Conservation (phyloP, 2,888 invertebrate species). For the Andrena hattorfiana region DNA sequence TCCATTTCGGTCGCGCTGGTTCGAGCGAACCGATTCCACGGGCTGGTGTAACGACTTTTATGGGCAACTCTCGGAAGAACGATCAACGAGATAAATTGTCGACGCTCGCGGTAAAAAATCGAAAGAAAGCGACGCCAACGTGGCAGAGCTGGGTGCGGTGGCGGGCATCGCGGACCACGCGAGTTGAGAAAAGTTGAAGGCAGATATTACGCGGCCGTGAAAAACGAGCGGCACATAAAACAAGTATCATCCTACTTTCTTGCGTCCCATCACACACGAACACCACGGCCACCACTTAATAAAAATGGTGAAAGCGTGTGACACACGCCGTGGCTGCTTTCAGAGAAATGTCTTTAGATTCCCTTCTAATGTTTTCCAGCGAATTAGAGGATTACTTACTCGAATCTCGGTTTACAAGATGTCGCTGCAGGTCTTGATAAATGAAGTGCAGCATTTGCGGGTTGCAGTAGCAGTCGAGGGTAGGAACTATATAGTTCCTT, state of each 20-base stretch:
- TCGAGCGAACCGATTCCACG: slow-evolving; percentile 55
- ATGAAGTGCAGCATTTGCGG: too few species aligned
- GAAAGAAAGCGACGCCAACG: slow-evolving; percentile 19
- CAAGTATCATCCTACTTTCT: slow-evolving; percentile 21
- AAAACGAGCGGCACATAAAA: slow-evolving; percentile 53
- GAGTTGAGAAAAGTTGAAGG: slow-evolving; percentile 66
- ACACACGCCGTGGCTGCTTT: background rate
- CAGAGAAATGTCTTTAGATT: background rate
- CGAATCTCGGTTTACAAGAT: background rate
- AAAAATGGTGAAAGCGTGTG: slow-evolving; percentile 30
- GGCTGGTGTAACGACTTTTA: slow-evolving; percentile 66
- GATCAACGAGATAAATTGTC: slow-evolving; percentile 70
- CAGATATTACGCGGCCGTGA: slow-evolving; percentile 65
- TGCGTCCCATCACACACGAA: slow-evolving; percentile 22
- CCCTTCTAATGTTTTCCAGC: background rate
- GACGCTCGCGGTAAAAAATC: slow-evolving; percentile 60
- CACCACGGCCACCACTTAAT: slow-evolving; percentile 30
- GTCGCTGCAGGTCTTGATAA: too few species aligned
- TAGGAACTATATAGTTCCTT: too few species aligned
- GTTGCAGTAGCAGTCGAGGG: too few species aligned
- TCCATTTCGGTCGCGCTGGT: slow-evolving; percentile 34
- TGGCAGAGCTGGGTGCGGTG: background rate
- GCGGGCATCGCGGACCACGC: slow-evolving; percentile 29
- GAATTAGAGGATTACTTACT: background rate
- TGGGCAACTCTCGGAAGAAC: slow-evolving; percentile 68